A percentile compares a stretch with the other conserved stretches of the same genome.
Conservation (phyloP, 2,888 invertebrate genomes). For the Athetis lepigone region DNA sequence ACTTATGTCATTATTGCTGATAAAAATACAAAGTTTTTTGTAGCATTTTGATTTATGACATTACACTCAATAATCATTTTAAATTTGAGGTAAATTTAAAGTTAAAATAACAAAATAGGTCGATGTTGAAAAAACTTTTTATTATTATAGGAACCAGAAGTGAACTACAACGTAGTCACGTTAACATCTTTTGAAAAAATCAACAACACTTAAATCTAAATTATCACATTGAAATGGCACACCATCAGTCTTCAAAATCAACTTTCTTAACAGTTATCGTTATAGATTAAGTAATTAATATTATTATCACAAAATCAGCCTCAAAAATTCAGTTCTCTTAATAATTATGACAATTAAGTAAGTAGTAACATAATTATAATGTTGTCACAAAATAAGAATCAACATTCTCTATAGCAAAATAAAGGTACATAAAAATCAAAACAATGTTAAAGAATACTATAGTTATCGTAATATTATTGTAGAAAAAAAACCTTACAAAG, state of each 20-base stretch:
- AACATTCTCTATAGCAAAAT: too few relatives aligned
- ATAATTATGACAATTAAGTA: too few relatives aligned
- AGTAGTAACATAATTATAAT: too few relatives aligned
- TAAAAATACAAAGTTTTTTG: background rate
- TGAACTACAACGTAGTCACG: too few relatives aligned
- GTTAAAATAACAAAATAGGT: conserved; percentile 1
- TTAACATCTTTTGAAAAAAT: too few relatives aligned
- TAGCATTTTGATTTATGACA: conserved; percentile 1
- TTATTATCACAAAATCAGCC: conserved; percentile 3
- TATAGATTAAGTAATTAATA: conserved; percentile 1
- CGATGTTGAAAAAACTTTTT: conserved; percentile 1
- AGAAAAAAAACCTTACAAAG: conserved; percentile 4
- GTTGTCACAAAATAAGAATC: too few relatives aligned
- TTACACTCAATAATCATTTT: conserved; percentile 3
- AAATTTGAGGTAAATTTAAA: conserved; percentile 1
- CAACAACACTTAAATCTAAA: too few relatives aligned
- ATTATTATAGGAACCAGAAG: background rate
- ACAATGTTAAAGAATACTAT: too few relatives aligned
- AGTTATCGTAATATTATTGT: conserved; percentile 6
- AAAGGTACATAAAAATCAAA: too few relatives aligned
- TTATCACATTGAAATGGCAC: conserved; percentile 8
- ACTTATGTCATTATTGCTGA: background rate
- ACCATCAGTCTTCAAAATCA: conserved; percentile 3
- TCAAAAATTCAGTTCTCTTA: background rate
- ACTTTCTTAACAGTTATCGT: conserved; percentile 5